phyloP scores from a whole-genome alignment of 2,888 invertebrate species.

The Harpagoxenus sublaevis region DNA sequence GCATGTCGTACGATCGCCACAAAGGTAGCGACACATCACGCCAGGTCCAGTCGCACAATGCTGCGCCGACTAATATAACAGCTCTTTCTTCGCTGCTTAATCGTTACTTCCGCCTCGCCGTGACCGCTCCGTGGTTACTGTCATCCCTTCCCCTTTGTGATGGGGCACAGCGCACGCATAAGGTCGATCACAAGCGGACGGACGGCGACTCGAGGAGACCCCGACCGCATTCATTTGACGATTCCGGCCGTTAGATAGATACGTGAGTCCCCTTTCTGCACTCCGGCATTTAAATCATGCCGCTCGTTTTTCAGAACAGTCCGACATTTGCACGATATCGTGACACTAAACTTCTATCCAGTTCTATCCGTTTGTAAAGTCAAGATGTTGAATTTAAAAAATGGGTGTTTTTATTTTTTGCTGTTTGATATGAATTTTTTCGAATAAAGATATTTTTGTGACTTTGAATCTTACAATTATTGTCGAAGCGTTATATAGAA shows the following conservation, averaged over 20 bases:
- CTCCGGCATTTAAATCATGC: not conserved
- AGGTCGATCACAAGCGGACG: conserved; percentile 49
- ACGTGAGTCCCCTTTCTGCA: not conserved
- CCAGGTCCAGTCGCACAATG: conserved; percentile 81
- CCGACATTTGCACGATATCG: not conserved
- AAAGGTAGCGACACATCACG: conserved; percentile 87
- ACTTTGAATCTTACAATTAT: not conserved
- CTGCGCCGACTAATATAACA: conserved; percentile 81
- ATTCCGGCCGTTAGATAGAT: conserved; percentile 13
- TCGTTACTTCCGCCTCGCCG: conserved; percentile 84
- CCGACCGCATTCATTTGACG: conserved; percentile 37
- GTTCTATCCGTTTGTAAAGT: not conserved
- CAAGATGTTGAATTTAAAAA: not conserved
- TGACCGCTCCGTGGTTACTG: conserved; percentile 58
- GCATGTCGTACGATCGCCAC: conserved; percentile 90
- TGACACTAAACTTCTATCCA: not conserved
- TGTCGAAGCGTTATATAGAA: not conserved
- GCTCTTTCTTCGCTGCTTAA: conserved; percentile 85
- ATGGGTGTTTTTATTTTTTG: not conserved
- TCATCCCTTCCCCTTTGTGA: conserved; percentile 42
- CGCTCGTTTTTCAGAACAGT: not conserved
- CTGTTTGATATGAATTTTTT: not conserved
- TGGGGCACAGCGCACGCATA: conserved; percentile 45
- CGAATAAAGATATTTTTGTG: not conserved
- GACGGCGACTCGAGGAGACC: conserved; percentile 18